Evolutionary conservation across 2,113 vertebrate species (phyloP).

Genomic region (Melanotaenia duboulayi): DNA sequence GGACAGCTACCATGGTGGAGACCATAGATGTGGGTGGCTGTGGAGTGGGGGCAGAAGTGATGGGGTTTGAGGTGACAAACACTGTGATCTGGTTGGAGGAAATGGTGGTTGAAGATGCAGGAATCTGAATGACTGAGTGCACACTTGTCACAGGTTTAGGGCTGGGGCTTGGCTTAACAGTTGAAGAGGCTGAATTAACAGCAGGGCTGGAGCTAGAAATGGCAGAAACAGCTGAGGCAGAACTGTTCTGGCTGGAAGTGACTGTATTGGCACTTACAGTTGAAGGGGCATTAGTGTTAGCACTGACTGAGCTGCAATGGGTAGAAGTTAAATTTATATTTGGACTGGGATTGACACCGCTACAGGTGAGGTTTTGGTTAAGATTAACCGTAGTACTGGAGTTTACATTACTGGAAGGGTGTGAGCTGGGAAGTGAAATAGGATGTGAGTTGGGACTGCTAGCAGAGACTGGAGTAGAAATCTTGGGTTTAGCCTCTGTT

Average conservation of each 20-base stretch:
- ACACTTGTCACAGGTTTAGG: slow-evolving; percentile 82
- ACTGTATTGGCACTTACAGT: slow-evolving; percentile 54
- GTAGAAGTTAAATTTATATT: slow-evolving; percentile 43
- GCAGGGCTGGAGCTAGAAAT: slow-evolving; percentile 58
- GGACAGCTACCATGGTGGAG: slow-evolving; percentile 90
- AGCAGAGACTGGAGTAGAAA: slow-evolving; percentile 51
- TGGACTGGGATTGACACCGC: slow-evolving; percentile 42
- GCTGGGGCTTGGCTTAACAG: slow-evolving; percentile 70
- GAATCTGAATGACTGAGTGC: slow-evolving; percentile 87
- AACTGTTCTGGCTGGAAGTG: slow-evolving; percentile 61
- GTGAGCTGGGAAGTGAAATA: slow-evolving; percentile 43
- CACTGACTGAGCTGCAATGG: slow-evolving; percentile 37
- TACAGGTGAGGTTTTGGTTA: slow-evolving; percentile 49
- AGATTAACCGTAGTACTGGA: slow-evolving; percentile 50
- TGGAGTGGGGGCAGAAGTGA: slow-evolving; percentile 86
- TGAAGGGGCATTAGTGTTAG: slow-evolving; percentile 61
- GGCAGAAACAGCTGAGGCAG: slow-evolving; percentile 49
- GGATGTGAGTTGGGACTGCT: slow-evolving; percentile 56
- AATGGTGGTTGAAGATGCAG: slow-evolving; percentile 86
- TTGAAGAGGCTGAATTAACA: slow-evolving; percentile 33
- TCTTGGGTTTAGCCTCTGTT: slow-evolving; percentile 68
- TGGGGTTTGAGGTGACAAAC: slow-evolving; percentile 94
- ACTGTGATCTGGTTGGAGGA: slow-evolving; percentile 94
- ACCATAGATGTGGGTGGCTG: slow-evolving; percentile 87
- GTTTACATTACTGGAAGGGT: slow-evolving; percentile 48